Evolutionary conservation across 2,113 vertebrate genomes (phyloP).

Genomic region (Hydrochoerus hydrochaeris): DNA sequence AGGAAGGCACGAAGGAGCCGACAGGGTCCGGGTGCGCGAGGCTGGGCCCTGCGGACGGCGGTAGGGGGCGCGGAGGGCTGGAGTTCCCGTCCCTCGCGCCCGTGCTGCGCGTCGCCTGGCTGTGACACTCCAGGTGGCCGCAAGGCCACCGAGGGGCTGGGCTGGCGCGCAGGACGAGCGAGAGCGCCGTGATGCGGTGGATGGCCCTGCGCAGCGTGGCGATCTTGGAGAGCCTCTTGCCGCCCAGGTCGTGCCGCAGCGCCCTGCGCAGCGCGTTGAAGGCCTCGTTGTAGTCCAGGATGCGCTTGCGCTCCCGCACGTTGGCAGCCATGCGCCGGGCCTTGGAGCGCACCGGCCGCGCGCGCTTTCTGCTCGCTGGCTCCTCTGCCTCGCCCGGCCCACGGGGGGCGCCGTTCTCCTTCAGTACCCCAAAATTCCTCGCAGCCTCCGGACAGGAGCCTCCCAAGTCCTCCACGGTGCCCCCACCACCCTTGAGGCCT

Average conservation of each 20-base stretch:
- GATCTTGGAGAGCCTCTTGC: constrained; percentile 98
- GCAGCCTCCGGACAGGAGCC: background rate
- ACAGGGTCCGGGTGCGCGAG: background rate
- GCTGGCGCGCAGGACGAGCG: constrained; percentile 88
- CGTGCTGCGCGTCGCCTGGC: background rate
- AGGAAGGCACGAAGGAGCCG: background rate
- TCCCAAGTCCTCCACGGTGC: constrained; percentile 88
- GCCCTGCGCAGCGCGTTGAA: constrained; percentile 95
- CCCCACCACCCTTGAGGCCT: constrained; percentile 82
- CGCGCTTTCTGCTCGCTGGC: constrained; percentile 86
- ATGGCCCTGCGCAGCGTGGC: constrained; percentile 96
- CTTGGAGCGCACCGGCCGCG: constrained; percentile 93
- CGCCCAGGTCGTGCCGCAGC: constrained; percentile 93
- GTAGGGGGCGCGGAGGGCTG: background rate
- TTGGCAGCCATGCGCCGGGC: constrained; percentile 96
- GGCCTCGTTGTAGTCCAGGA: constrained; percentile 98
- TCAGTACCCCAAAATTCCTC: constrained; percentile 70
- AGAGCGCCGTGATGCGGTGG: constrained; percentile 93
- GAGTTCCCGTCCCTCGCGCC: background rate
- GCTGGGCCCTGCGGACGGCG: background rate
- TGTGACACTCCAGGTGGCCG: constrained; percentile 88
- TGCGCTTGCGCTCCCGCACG: constrained; percentile 95
- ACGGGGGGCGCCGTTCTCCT: constrained; percentile 76
- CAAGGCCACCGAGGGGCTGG: constrained; percentile 83
- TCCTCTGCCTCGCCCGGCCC: constrained; percentile 78